Evolutionary conservation across 2,113 vertebrate genomes (phyloP), one percentile per base, ranked within the genome.

Genomic region (Psittacula cyanocephala): DNA sequence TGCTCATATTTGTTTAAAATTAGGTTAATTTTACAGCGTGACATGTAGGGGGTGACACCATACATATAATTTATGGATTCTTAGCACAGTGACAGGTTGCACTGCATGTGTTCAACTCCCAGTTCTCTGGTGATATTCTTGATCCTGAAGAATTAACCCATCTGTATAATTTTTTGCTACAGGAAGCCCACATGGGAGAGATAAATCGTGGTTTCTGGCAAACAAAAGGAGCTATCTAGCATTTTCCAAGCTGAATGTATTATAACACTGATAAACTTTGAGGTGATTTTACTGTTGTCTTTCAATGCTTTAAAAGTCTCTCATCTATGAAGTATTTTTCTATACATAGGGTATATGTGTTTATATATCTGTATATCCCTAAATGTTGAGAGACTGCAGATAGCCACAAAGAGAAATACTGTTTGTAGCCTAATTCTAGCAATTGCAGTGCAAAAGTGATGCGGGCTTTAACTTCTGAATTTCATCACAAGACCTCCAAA

Each of bases 211-310:
- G n/a, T 67, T 82, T 84, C 53, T 60, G 82, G 57, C 22, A 41
- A 57, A 75, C 33, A 31, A 50, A 86, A 78, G 96, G 96, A 97
- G 77, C 95, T 96, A 95, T 97, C 95, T 94, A 96, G 95, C 94
- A 55, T 87, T 89, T 92, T 39, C 59, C 22, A 6, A 82, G 91
- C 94, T 97, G 93, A 96, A 93, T 7, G 14, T 43, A 9, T 65
- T 59, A 41, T 86, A 79, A 37, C 22, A 9, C 4, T 53, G 52
- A 59, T 63, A 63, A 81, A 86, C 25, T n/a, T n/a, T 62, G 33
- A 59, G 87, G 44, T 50, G 70, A 8, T 43, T 86, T 71, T 60
- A 68, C 39, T 39, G 14, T 78, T 92, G 68, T 39, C 25, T 46
- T 92, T 88, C 50, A 35, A 6, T 39, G 41, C 65, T 71, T 88